Conservation (phyloP, 2,113 vertebrate species). For the Hippocampus comes region DNA sequence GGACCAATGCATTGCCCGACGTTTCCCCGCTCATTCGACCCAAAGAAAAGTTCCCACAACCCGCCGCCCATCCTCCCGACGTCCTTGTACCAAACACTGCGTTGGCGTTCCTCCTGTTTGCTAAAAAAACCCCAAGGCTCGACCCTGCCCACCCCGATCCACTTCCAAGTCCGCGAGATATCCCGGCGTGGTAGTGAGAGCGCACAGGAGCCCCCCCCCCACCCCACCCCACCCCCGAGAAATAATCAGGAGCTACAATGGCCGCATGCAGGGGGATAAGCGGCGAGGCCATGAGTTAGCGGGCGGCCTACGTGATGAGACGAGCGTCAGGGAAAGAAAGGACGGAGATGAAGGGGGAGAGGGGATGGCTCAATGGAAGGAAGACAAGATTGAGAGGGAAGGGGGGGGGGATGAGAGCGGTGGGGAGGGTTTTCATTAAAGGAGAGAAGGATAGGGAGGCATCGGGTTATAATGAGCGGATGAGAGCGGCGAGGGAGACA, state of each 20-base stretch:
- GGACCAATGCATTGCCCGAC: neutral
- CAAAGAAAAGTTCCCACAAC: neutral
- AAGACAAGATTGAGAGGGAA: slow-evolving; percentile 17
- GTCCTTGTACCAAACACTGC: slow-evolving; percentile 21
- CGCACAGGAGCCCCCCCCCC: slow-evolving; percentile 43
- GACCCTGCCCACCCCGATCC: slow-evolving; percentile 33
- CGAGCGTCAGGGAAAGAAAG: slow-evolving; percentile 9
- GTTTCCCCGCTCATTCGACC: neutral
- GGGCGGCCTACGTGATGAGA: slow-evolving; percentile 51
- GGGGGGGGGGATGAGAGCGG: neutral
- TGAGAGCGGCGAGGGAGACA: slow-evolving; percentile 10
- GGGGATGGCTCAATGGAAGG: slow-evolving; percentile 19
- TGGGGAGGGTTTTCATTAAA: slow-evolving; percentile 12
- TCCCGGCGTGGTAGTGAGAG: slow-evolving; percentile 34
- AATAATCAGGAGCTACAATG: slow-evolving; percentile 57
- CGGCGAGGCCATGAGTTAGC: slow-evolving; percentile 46
- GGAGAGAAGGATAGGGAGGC: neutral
- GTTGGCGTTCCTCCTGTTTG: slow-evolving; percentile 49
- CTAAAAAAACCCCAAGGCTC: slow-evolving; percentile 39
- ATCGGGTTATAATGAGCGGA: slow-evolving; percentile 36
- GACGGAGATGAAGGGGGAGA: neutral
- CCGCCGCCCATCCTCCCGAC: slow-evolving; percentile 2
- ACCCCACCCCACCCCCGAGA: slow-evolving; percentile 49
- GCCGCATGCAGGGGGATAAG: slow-evolving; percentile 42
- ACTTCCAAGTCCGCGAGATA: slow-evolving; percentile 52